Base-by-base conservation (phyloP, 1,140 invertebrate species). In the Brachionus angularis region DNA sequence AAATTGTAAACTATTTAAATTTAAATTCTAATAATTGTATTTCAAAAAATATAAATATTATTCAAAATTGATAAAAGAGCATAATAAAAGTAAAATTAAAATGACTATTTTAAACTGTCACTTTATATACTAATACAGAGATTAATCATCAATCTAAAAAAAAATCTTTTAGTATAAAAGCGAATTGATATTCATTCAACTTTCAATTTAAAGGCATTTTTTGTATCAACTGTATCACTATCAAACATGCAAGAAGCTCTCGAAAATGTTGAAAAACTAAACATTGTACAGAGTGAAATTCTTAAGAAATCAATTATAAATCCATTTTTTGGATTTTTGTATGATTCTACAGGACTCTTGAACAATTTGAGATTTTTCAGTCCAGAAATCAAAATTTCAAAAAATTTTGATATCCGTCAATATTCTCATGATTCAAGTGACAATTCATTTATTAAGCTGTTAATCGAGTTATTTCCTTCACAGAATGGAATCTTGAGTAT, bases 281-380 rank as follows among this genome's bases (percentile, higher is more conserved):
- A 36, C 36, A 16, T 3, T 5, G 55, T 31, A 7, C 27, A 61
- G 16, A 36, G 33, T 18, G 10, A 31, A 14, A 31, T 61, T 10
- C 16, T 61, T 4, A 34, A 61, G n/a, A 61, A 61, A 25, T 64
- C 58, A 27, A 64, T 64, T 7, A 18, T 64, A 21, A 64, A 64
- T 64, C 58, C 58, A n/a, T 18, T 64, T 0, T 64, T 64, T 64
- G 58, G 58, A 44, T 64, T 39, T 64, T 34, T 64, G 2, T 42
- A 39, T 64, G 34, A 64, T n/a, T 64, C 58, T 64, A 64, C 58
- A 27, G 58, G 58, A 5, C n/a, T 42, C 7, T 64, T 64, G 27
- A 42, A 42, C 36, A 64, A 64, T 64, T 29, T 64, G 5, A 64
- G 34, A 64, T 64, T 64, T 39, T 42, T 39, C 34, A 42, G 58